Conservation (phyloP, 1,140 invertebrate genomes). For the Drosophila busckii region DNA sequence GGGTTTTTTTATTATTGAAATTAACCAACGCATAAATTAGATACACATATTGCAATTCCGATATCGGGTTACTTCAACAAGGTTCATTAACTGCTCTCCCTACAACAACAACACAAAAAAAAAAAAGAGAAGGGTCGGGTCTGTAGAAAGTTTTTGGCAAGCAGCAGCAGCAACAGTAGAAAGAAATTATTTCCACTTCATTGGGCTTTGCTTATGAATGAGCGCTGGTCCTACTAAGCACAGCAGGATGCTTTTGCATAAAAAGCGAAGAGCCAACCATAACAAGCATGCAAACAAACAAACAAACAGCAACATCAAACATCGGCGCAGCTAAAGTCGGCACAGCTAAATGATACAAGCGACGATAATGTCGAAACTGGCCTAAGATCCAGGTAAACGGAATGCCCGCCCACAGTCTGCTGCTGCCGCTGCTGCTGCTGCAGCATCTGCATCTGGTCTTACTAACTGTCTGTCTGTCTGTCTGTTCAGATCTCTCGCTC, state of each 20-base stretch:
- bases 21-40: conserved; percentile 73
- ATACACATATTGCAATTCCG: conserved; percentile 65
- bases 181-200: conserved; percentile 39
- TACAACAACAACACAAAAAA: neutral
- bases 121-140: conserved; percentile 57
- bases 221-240: conserved; percentile 28
- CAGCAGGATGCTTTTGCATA: conserved; percentile 60
- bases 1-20: conserved; percentile 62
- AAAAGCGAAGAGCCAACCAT: conserved; percentile 41
- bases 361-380: conserved; percentile 42
- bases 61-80: conserved; percentile 70
- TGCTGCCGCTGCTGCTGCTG: conserved; percentile 28
- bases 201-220: conserved; percentile 52
- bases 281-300: conserved; percentile 50
- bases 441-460: conserved; percentile 14
- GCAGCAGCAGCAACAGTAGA: conserved; percentile 17
- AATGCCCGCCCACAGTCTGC: conserved; percentile 43
- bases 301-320: conserved; percentile 14
- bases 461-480: conserved; percentile 5
- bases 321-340: conserved; percentile 1
- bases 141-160: conserved; percentile 23
- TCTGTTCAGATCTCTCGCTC: neutral
- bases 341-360: conserved; percentile 19
- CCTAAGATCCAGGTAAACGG: conserved; percentile 27
- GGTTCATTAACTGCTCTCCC: conserved; percentile 57